Evolutionary conservation across 2,113 vertebrate genomes (phyloP).

Genomic region (Scomber japonicus): DNA sequence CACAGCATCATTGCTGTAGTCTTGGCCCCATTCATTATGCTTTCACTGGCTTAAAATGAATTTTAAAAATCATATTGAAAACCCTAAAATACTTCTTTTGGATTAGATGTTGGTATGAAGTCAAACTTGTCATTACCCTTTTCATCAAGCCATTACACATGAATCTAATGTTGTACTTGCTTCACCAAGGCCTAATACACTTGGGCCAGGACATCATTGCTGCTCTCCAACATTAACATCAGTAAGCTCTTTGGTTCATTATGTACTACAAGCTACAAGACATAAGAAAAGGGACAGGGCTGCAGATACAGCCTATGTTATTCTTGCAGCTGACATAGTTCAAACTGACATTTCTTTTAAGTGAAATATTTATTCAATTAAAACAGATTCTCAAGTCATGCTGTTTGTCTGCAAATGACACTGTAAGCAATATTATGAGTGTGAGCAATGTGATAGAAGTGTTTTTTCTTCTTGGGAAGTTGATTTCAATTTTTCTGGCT

Average conservation of each 20-base stretch:
- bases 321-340: neutral
- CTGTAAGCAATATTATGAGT: neutral
- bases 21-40: slow-evolving; percentile 10
- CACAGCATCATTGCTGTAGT: neutral
- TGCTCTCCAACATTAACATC: neutral
- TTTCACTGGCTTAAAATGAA: slow-evolving; percentile 13
- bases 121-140: slow-evolving; percentile 37
- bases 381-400: neutral
- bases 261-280: neutral
- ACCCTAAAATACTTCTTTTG: slow-evolving; percentile 6
- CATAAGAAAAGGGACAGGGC: neutral
- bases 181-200: slow-evolving; percentile 9
- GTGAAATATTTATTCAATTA: neutral
- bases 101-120: slow-evolving; percentile 16
- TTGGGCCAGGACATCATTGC: neutral
- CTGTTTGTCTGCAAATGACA: slow-evolving; percentile 12
- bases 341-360: neutral
- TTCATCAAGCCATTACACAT: neutral
- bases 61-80: slow-evolving; percentile 10
- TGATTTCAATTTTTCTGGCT: slow-evolving; percentile 9
- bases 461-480: neutral
- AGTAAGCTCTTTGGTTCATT: neutral
- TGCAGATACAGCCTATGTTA: neutral
- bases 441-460: slow-evolving; percentile 14
- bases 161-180: neutral